These are phyloP conservation scores for Datnioides undecimradiatus DNA, from an alignment of 2,113 vertebrate species.

Conservation along the genomic window DNA sequence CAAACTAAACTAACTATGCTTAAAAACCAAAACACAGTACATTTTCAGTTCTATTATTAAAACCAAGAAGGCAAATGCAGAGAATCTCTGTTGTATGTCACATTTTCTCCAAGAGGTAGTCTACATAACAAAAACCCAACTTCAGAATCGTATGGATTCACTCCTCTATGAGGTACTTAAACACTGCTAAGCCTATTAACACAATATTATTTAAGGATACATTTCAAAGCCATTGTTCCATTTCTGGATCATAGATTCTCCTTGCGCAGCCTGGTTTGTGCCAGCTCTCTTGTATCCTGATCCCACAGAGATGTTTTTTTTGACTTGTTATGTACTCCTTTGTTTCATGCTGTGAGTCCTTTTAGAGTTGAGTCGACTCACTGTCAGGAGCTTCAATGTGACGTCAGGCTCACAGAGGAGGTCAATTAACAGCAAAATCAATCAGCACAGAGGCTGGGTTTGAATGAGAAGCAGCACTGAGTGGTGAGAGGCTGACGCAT, in stretches of 20 bases:
- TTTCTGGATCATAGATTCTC: slow-evolving; percentile 40
- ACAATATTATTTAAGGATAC: slow-evolving; percentile 30
- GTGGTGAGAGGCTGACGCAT: slow-evolving; percentile 13
- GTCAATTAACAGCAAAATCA: slow-evolving; percentile 63
- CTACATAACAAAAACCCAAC: slow-evolving; percentile 8
- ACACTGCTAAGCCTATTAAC: slow-evolving; percentile 46
- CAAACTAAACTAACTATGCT: not conserved
- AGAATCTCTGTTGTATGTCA: not conserved
- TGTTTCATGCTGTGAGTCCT: slow-evolving; percentile 52
- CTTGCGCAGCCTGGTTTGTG: not conserved
- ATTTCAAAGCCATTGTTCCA: slow-evolving; percentile 33
- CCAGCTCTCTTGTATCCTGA: slow-evolving; percentile 3
- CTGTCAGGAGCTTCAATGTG: slow-evolving; percentile 41
- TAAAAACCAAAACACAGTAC: not conserved
- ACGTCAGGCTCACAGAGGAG: slow-evolving; percentile 38
- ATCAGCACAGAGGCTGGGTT: slow-evolving; percentile 37
- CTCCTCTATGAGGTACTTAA: slow-evolving; percentile 15
- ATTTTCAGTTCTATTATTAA: not conserved
- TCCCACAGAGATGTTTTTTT: slow-evolving; percentile 48
- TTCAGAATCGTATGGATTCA: slow-evolving; percentile 9
- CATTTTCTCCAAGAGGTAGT: not conserved
- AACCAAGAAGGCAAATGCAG: not conserved
- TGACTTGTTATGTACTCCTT: slow-evolving; percentile 28
- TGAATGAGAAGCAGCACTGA: slow-evolving; percentile 28
- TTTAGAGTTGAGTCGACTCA: slow-evolving; percentile 21